Evolutionary conservation across 2,797 vertebrate species (phyloP), one percentile per base, ranked within the genome.

Genomic region (Salmo trutta): DNA sequence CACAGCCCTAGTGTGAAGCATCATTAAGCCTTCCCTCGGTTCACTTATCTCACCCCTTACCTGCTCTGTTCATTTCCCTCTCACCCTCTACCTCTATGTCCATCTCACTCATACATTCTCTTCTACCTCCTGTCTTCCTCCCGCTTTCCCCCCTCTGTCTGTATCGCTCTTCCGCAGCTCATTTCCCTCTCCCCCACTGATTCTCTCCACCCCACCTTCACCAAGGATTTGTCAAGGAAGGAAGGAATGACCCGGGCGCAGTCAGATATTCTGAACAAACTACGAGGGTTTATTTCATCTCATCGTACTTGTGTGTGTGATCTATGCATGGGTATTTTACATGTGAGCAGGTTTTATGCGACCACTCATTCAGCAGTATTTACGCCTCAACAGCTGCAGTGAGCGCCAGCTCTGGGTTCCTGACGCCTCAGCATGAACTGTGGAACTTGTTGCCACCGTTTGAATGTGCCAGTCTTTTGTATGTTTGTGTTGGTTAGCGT

Each of bases 11-110:
- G 27, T 27, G 64, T 29, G 4, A 21, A 66, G 64, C 64, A 68
- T 14, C 31, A 19, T 4, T 71, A 10, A 47, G 33, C 41, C 69
- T 7, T 81, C 75, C 24, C 31, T 4, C 33, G 10, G 41, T n/a
- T 4, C 54, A 7, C 3, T 17, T 17, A 2, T 5, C 54, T 19
- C 54, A 3, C 5, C 54, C 66, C 27, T 31, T 80, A 73, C 75
- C 80, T 81, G 79, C 77, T 69, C 36, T 47, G 41, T 47, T 47
- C 2, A 47, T 47, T 47, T 47, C 75, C 74, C 79, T 77, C 71
- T 74, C 72, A 5, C 31, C 78, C 74, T 47, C 80, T 80, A 74
- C 73, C 78, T 65, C 17, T 24, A 24, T 29, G 7, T 8, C 21
- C 7, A 17, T 69, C 31, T 36, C 15, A 7, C 59, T 75, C 59